Evolutionary conservation across 2,113 vertebrate species (phyloP).

Genomic region (Lates calcarifer): DNA sequence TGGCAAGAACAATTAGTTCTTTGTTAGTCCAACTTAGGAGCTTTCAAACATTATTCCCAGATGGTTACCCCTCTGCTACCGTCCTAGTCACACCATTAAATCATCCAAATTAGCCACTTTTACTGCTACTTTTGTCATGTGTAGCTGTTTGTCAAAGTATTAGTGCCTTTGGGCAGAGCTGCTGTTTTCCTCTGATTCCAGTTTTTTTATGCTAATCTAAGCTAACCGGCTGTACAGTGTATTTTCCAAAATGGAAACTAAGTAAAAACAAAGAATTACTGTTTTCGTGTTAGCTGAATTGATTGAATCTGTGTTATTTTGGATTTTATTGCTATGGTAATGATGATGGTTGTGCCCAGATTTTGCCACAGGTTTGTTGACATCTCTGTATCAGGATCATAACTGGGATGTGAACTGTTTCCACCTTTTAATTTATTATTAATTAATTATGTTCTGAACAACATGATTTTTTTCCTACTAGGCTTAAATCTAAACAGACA

Average conservation of each 20-base stretch:
- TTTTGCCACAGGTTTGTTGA: background rate
- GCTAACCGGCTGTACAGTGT: background rate
- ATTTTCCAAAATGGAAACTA: background rate
- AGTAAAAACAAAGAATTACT: background rate
- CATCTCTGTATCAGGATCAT: background rate
- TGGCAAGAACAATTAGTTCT: background rate
- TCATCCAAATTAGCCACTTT: background rate
- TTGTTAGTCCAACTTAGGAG: background rate
- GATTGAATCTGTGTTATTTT: background rate
- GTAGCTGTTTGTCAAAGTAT: background rate
- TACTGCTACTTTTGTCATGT: background rate
- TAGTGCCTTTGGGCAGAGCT: background rate
- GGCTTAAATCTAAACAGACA: slow-evolving; percentile 10
- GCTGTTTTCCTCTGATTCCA: no score
- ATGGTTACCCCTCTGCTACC: background rate
- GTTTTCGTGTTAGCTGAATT: background rate
- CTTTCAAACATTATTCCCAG: background rate
- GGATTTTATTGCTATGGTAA: background rate
- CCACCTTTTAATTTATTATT: no score
- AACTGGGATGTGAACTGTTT: background rate
- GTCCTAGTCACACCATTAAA: background rate
- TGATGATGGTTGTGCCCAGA: no score
- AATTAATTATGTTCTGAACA: background rate
- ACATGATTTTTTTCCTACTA: background rate
- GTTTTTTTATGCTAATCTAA: background rate